These are phyloP conservation scores for Hestina assimilis DNA, from an alignment of 1,140 invertebrate genomes.

Conservation along the genomic window DNA sequence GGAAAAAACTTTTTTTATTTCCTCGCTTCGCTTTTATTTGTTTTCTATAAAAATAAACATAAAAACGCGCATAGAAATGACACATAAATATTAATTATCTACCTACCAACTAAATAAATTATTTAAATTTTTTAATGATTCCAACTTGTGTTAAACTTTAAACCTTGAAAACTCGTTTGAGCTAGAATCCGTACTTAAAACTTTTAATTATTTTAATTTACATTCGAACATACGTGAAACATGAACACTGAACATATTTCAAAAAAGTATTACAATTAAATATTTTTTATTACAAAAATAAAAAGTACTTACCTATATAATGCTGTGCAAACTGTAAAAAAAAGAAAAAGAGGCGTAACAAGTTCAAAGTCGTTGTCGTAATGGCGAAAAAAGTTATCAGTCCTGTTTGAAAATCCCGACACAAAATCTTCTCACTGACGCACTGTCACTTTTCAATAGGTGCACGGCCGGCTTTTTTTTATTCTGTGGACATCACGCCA, in stretches of 20 bases:
- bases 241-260: not conserved
- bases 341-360: conserved; percentile 30
- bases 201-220: conserved; percentile 3
- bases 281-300: not conserved
- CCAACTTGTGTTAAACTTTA: conserved; percentile 17
- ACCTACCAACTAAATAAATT: conserved; percentile 13
- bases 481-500: conserved; percentile 54
- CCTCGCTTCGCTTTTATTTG: too few relatives aligned
- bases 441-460: conserved; percentile 64
- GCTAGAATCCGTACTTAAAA: conserved; percentile 3
- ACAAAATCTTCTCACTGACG: conserved; percentile 61
- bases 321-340: conserved; percentile 53
- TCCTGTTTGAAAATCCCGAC: conserved; percentile 43
- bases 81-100: conserved; percentile 5
- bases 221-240: not conserved
- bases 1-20: too few relatives aligned
- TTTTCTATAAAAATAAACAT: too few relatives aligned
- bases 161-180: conserved; percentile 38
- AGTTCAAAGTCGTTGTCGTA: conserved; percentile 35
- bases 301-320: conserved; percentile 42
- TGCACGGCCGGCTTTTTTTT: conserved; percentile 60
- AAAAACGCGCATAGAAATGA: too few relatives aligned
- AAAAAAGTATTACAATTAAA: too few relatives aligned
- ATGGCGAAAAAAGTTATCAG: conserved; percentile 34
- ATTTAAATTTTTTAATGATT: conserved; percentile 10